Conservation (phyloP, 2,888 invertebrate species). For the Nemapogon koenigi region DNA sequence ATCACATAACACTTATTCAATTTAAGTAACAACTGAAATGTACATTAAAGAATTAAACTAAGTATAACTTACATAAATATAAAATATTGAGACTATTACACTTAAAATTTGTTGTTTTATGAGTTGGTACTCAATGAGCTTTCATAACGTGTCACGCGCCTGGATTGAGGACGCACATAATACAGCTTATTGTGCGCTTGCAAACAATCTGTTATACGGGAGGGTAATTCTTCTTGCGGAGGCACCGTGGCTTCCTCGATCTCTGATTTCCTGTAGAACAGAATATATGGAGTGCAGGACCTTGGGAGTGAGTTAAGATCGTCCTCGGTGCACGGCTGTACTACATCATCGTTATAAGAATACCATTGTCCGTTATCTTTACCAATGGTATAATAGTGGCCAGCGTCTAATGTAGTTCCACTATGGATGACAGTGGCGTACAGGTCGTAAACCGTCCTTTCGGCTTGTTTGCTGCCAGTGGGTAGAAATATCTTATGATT, state of each 20-base stretch:
- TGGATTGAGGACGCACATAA: no score
- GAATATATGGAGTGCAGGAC: constrained; percentile 82
- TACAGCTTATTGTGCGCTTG: constrained; percentile 44
- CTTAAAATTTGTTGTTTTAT: no score
- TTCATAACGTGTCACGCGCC: no score
- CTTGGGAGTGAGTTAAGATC: constrained; percentile 69
- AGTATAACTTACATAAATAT: no score
- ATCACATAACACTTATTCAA: no score
- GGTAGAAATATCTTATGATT: constrained; percentile 62
- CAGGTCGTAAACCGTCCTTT: constrained; percentile 66
- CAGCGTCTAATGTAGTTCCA: constrained; percentile 82
- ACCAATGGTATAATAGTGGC: constrained; percentile 88
- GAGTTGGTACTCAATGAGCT: no score
- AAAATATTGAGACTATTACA: no score
- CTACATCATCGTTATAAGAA: constrained; percentile 81
- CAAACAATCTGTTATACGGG: constrained; percentile 31
- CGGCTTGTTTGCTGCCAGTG: constrained; percentile 26
- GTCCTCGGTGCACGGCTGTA: constrained; percentile 64
- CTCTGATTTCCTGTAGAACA: constrained; percentile 71
- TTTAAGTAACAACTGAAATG: no score
- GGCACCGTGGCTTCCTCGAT: constrained; percentile 38
- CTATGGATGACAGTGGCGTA: constrained; percentile 87
- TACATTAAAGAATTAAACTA: no score
- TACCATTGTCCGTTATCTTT: constrained; percentile 76
- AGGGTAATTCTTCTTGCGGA: constrained; percentile 34